Base-by-base conservation (phyloP, 2,797 vertebrate genomes). In the Triplophysa bombifrons region DNA sequence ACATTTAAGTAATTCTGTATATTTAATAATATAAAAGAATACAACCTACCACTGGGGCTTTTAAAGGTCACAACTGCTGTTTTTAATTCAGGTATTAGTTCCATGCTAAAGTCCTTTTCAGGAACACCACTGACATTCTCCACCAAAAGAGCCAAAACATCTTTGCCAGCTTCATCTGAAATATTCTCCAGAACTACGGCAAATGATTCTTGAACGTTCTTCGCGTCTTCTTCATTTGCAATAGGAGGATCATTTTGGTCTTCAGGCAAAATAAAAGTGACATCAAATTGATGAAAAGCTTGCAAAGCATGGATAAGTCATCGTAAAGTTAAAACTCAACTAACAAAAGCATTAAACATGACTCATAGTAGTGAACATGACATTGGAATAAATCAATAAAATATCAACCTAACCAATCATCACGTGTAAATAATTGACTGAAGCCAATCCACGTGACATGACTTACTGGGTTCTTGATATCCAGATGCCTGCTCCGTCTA, bases 141-240 rank as follows among this genome's bases (percentile, higher is more conserved):
- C 84, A 94, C 89, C 80, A 93, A 78, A 84, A 92, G 79, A 12
- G 5, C 19, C 74, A 93, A 84, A 65, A 88, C 2, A 0, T 92
- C 88, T 55, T 7, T 53, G 30, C 66, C 6, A 55, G 82, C 7
- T 46, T 9, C 2, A 19, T 88, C 82, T 0, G 74, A 1, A 0
- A 92, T 17, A 4, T 91, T 88, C 30, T 89, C 88, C 81, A 93
- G 19, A 30, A 92, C 84, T 48, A 91, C 84, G 0, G 80, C 44
- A 9, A 19, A 4, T n/a, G 80, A 64, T 46, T 53, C 64, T 46
- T 53, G 16, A 0, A 22, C 13, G 3, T 69, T 77, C 27, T 72
- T 64, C 44, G 10, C 55, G 27, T 56, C 51, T 4, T 11, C n/a
- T 10, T 53, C 69, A 61, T 6, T 30, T 16, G 14, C 25, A 68